Base-by-base conservation (phyloP, 2,113 vertebrate genomes). In the Nestor notabilis region DNA sequence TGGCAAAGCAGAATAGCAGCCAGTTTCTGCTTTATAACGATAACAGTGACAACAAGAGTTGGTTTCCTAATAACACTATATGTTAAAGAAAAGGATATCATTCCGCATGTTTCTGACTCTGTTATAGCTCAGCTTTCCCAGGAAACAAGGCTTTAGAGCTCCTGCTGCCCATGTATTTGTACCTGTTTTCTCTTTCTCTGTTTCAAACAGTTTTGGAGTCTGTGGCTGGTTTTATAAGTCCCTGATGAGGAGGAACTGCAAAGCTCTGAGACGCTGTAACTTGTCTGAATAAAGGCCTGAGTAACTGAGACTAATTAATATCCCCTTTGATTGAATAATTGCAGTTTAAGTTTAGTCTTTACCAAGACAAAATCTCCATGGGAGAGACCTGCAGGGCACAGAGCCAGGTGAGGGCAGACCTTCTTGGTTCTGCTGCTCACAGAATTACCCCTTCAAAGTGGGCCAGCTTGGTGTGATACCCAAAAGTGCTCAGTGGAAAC, bases 91-190 rank as follows among this genome's bases (percentile, higher is more conserved):
- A 68, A 79, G 55, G 35, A 11, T 33, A n/a, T 23, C 3, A 14
- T 43, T 35, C 46, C 60, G 37, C 8, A 5, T 65, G 35, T 53
- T 65, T 60, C 25, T 71, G 39, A 35, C 27, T 44, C 41, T 21
- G 33, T 50, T 65, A 35, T 3, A 78, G 46, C 52, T 70, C 37
- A 70, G 31, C 63, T 50, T 76, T 64, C 41, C 39, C 25, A 60
- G 17, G n/a, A 80, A 60, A 74, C 7, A 18, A 58, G 24, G 58
- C 9, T 29, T 17, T 17, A 31, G n/a, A 18, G 24, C 68, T 79
- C 50, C 52, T n/a, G 28, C 10, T 66, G 44, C n/a, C 41, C 0
- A 0, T 37, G n/a, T 12, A 1, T 19, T 17, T 29, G 35, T 17
- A 61, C 23, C 19, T 39, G 44, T 37, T 76, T 39, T 37, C 28